Conservation (phyloP, 2,113 vertebrate species). For the Charadrius vociferus region DNA sequence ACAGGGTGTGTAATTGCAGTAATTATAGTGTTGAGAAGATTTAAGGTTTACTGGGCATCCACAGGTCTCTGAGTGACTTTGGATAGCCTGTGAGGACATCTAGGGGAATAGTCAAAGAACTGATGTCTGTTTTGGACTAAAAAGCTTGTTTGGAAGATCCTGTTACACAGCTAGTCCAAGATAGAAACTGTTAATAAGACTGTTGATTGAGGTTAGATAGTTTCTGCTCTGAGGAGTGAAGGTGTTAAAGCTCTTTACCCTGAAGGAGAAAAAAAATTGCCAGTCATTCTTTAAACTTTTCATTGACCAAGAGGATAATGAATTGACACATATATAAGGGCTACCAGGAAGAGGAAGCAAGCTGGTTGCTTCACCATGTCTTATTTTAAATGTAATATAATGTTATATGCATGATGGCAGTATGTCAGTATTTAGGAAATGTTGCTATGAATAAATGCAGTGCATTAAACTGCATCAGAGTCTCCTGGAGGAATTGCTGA, state of each 20-base stretch:
- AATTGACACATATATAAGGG: not conserved
- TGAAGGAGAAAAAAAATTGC: not conserved
- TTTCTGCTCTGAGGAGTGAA: not conserved
- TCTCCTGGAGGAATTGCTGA: not conserved
- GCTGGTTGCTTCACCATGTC: not conserved
- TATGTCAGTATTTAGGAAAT: not conserved
- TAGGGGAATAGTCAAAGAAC: conserved; percentile 48
- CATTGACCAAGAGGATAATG: not conserved
- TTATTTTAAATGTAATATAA: not conserved
- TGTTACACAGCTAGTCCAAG: not conserved
- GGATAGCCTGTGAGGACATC: conserved; percentile 44
- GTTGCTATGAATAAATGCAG: not conserved
- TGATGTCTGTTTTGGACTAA: not conserved
- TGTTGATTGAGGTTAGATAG: not conserved
- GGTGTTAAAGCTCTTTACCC: not conserved
- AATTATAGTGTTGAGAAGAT: not conserved
- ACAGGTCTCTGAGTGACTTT: not conserved
- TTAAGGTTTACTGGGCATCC: not conserved
- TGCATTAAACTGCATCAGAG: not conserved
- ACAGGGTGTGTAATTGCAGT: too few relatives aligned
- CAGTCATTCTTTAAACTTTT: not conserved
- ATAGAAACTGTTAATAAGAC: not conserved
- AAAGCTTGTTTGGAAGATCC: not conserved
- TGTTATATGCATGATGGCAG: not conserved
- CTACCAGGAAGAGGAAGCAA: not conserved